These are phyloP conservation scores for Thalassarche chlororhynchos DNA, from an alignment of 2,113 vertebrate genomes.

Conservation along the genomic window DNA sequence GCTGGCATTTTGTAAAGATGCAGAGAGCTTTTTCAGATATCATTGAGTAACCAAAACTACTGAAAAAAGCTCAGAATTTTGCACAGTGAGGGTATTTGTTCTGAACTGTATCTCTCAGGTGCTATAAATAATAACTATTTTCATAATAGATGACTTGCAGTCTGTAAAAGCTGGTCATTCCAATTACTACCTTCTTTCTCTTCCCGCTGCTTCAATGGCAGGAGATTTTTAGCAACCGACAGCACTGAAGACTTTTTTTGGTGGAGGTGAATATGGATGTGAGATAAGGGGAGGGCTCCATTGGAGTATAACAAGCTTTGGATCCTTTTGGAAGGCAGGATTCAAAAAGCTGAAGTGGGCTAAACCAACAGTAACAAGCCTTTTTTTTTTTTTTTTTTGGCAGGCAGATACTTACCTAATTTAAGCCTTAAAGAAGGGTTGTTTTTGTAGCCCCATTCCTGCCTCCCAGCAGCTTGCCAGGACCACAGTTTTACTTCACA, in stretches of 20 bases:
- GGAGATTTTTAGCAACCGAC: background rate
- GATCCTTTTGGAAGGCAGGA: background rate
- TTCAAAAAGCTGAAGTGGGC: background rate
- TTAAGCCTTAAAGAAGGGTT: background rate
- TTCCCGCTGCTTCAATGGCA: background rate
- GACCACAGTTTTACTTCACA: background rate
- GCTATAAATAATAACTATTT: slow-evolving; percentile 48
- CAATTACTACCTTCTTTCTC: background rate
- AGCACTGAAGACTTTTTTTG: background rate
- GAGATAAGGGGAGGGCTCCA: background rate
- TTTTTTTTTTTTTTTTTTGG: background rate
- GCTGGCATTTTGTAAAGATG: background rate
- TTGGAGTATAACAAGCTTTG: background rate
- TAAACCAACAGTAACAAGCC: background rate
- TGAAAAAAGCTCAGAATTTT: background rate
- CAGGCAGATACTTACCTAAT: background rate
- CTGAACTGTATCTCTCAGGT: background rate
- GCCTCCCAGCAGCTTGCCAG: background rate
- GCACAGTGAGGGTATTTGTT: background rate
- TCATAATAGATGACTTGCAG: slow-evolving; percentile 30
- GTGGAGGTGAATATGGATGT: background rate
- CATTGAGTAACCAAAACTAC: background rate
- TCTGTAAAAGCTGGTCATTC: slow-evolving; percentile 45
- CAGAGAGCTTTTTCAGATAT: background rate
- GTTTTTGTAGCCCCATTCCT: background rate